Evolutionary conservation across 2,113 vertebrate genomes (phyloP), one percentile per base, ranked within the genome.

Genomic region (Myotis yumanensis): DNA sequence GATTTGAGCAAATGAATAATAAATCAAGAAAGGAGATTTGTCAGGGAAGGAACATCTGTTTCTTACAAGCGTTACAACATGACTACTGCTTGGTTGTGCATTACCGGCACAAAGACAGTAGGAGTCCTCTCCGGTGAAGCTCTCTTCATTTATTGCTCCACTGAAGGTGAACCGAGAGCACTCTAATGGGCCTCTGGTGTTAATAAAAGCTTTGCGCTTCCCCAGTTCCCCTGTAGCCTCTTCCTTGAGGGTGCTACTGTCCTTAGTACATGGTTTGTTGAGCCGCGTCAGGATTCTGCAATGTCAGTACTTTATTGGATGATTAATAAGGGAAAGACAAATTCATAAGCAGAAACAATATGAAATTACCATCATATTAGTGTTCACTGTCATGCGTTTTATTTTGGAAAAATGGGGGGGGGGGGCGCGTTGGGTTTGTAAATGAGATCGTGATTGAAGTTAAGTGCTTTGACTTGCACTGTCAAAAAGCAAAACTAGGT

Each of bases 111-210:
- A 98, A 98, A 99, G 99, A 98, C 99, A 97, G 99, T 98, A 99
- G 99, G 99, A 99, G 99, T 99, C 98, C 98, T 98, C 98, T 98
- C 98, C 98, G 98, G 98, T 97, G 98, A 98, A 98, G 98, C 99
- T 98, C 99, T 99, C 99, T 99, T 99, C 99, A 99, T 99, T 99
- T 99, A 99, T 99, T 99, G 99, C 99, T 99, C 99, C 99, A 99
- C 97, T 99, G 99, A 99, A 99, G 99, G 99, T 99, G 99, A 99
- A 99, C 99, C 99, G 99, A 98, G 98, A 99, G 98, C 98, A 98
- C 98, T 99, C 99, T 99, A 99, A 99, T 99, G 99, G 99, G 98
- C 98, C 99, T 99, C 99, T 98, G 98, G 98, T 99, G 99, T 99
- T 99, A 99, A 99, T 99, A 99, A 99, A 98, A 98, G 98, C 98